Evolutionary conservation across 2,797 vertebrate genomes (phyloP).

Genomic region (Echeneis naucrates): DNA sequence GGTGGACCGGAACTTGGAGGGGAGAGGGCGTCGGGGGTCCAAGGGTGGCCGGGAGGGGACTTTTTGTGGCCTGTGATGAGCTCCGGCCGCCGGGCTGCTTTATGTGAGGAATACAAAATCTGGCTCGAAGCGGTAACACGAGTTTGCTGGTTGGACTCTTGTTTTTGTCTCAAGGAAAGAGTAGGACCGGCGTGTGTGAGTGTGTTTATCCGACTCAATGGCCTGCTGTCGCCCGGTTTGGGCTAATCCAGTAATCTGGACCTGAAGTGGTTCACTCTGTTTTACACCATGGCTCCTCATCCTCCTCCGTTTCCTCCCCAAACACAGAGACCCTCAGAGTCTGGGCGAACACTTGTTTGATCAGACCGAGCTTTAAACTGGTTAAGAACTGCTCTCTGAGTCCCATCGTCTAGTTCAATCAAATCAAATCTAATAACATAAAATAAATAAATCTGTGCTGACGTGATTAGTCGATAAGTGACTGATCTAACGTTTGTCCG

Average conservation of each 20-base stretch:
- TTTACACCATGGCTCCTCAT: conserved; percentile 58
- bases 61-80: conserved; percentile 69
- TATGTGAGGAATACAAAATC: conserved; percentile 68
- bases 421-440: no score
- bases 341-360: conserved; percentile 15
- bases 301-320: conserved; percentile 35
- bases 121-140: conserved; percentile 42
- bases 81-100: conserved; percentile 53
- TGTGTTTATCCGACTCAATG: conserved; percentile 65
- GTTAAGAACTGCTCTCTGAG: neutral
- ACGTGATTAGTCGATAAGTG: neutral
- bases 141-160: conserved; percentile 52
- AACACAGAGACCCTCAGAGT: conserved; percentile 21
- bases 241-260: conserved; percentile 78
- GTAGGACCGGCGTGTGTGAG: conserved; percentile 34
- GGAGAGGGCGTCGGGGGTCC: conserved; percentile 26
- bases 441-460: no score
- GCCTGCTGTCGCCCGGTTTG: conserved; percentile 62
- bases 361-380: neutral
- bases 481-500: neutral
- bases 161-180: conserved; percentile 44
- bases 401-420: no score
- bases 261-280: conserved; percentile 62
- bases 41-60: conserved; percentile 32
- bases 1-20: neutral